These are phyloP conservation scores for Hemithea aestivaria DNA, from an alignment of 2,888 invertebrate species.

Conservation along the genomic window DNA sequence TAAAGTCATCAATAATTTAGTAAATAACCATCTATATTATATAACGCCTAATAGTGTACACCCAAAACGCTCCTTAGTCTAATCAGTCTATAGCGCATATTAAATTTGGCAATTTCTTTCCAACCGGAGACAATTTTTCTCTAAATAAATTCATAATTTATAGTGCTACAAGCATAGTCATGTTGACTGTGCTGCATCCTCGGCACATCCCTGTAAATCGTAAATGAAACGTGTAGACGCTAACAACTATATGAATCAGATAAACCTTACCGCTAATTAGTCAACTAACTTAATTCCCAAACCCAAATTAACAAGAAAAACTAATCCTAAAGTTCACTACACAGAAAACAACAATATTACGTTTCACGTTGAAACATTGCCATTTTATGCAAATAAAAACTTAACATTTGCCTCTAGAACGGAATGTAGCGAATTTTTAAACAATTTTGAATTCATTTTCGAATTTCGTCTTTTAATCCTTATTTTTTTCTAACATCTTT, in stretches of 20 bases:
- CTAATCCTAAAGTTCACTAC: slow-evolving; percentile 67
- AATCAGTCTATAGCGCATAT: slow-evolving; percentile 79
- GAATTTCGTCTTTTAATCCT: slow-evolving; percentile 37
- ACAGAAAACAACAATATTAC: slow-evolving; percentile 75
- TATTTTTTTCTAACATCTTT: slow-evolving; percentile 59
- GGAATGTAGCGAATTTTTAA: slow-evolving; percentile 68
- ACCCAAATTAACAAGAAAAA: slow-evolving; percentile 77
- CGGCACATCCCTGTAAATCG: slow-evolving; percentile 78
- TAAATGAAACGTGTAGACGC: slow-evolving; percentile 70
- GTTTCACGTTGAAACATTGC: slow-evolving; percentile 62
- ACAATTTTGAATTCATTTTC: slow-evolving; percentile 34
- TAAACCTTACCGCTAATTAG: slow-evolving; percentile 72
- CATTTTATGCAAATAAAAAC: slow-evolving; percentile 73
- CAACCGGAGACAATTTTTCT: slow-evolving; percentile 47
- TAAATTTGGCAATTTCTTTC: slow-evolving; percentile 69
- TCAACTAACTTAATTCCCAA: slow-evolving; percentile 76
- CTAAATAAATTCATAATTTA: slow-evolving; percentile 50
- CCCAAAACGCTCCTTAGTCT: slow-evolving; percentile 74
- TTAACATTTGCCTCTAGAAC: slow-evolving; percentile 62
- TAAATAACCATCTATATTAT: slow-evolving; percentile 75
- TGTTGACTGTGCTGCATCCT: slow-evolving; percentile 49
- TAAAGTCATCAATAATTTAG: slow-evolving; percentile 62
- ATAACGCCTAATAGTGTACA: slow-evolving; percentile 79
- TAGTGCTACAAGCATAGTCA: slow-evolving; percentile 50
- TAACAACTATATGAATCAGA: slow-evolving; percentile 74